phyloP scores from a whole-genome alignment of 2,797 vertebrate species.

The Remorina albescens region DNA sequence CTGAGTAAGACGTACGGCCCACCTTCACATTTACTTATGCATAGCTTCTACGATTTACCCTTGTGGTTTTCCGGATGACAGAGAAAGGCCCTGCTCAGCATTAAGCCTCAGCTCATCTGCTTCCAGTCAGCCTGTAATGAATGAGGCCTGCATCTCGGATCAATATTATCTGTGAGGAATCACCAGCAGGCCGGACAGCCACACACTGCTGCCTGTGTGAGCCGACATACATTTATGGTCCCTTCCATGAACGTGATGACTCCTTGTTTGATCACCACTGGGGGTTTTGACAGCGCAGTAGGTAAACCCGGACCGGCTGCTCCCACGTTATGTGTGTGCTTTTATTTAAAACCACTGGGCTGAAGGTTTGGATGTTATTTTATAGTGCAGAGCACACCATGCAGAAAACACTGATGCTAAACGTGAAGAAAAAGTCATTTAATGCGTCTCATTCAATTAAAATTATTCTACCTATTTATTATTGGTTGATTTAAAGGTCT shows the following conservation, averaged over 20 bases:
- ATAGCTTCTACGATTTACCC: slow-evolving; percentile 69
- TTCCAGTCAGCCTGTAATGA: slow-evolving; percentile 82
- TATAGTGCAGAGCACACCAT: neutral
- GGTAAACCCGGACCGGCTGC: neutral
- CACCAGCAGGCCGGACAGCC: slow-evolving; percentile 67
- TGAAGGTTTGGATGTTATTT: neutral
- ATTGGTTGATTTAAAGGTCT: neutral
- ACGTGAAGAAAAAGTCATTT: neutral
- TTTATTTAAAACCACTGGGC: neutral
- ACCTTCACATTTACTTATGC: slow-evolving; percentile 72
- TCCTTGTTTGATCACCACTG: slow-evolving; percentile 55
- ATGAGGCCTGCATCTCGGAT: slow-evolving; percentile 77
- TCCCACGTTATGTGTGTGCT: neutral
- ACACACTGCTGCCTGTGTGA: slow-evolving; percentile 57
- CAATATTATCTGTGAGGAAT: slow-evolving; percentile 86
- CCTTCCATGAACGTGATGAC: slow-evolving; percentile 16
- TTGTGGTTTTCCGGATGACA: slow-evolving; percentile 57
- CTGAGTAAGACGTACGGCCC: slow-evolving; percentile 66
- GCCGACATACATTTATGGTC: slow-evolving; percentile 40
- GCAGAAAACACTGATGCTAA: neutral
- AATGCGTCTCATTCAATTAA: neutral
- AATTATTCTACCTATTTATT: neutral
- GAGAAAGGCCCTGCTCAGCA: slow-evolving; percentile 81
- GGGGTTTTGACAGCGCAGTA: slow-evolving; percentile 32
- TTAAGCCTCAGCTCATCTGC: slow-evolving; percentile 81